These are phyloP conservation scores for Prochilodus magdalenae DNA, from an alignment of 2,113 vertebrate species.

Conservation along the genomic window DNA sequence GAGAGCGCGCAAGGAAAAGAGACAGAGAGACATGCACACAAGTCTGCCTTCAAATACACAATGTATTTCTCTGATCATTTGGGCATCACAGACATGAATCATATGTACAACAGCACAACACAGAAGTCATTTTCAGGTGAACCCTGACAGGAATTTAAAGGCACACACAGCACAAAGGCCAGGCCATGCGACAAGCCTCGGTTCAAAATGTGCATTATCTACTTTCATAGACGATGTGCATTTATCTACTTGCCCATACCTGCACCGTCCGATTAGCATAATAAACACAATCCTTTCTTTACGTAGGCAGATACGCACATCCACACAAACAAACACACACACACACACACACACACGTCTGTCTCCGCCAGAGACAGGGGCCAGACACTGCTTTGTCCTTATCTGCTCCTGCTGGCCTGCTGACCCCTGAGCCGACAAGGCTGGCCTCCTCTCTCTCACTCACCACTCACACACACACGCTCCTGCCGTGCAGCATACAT, in stretches of 20 bases:
- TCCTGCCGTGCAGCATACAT: conserved; percentile 92
- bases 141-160: neutral
- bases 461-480: conserved; percentile 42
- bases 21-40: neutral
- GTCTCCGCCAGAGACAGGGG: conserved; percentile 46
- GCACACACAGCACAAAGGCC: neutral
- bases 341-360: conserved; percentile 12
- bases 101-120: conserved; percentile 5
- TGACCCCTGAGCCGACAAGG: conserved; percentile 51
- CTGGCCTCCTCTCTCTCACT: conserved; percentile 35
- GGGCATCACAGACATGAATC: conserved; percentile 4
- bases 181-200: neutral
- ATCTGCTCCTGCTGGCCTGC: conserved; percentile 75
- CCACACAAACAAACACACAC: conserved; percentile 5
- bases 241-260: neutral
- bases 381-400: conserved; percentile 72
- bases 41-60: conserved; percentile 5
- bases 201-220: neutral
- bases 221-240: neutral
- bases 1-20: neutral
- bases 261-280: neutral
- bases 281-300: neutral
- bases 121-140: neutral
- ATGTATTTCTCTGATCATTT: conserved; percentile 4
- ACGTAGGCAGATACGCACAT: neutral